Evolutionary conservation across 1,140 invertebrate species (phyloP).

Genomic region (Euwallacea fornicatus): DNA sequence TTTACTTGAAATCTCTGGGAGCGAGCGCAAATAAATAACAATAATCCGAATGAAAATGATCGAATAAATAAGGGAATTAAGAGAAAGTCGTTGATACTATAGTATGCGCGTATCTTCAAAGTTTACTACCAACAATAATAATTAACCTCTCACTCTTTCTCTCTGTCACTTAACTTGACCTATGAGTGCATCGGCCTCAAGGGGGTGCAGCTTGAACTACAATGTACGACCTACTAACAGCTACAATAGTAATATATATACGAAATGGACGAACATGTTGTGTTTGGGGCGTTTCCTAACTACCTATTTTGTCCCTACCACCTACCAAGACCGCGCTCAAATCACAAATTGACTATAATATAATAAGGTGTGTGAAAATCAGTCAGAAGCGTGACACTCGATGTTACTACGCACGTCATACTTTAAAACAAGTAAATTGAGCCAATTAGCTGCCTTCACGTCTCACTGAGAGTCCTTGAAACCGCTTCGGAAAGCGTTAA

Average conservation of each 20-base stretch:
- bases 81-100: no score
- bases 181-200: no score
- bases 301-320: constrained; percentile 8
- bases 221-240: no score
- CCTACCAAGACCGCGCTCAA: not conserved
- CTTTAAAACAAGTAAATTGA: not conserved
- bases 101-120: no score
- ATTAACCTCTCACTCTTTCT: no score
- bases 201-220: no score
- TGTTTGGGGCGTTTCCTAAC: not conserved
- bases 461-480: not conserved
- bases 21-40: not conserved
- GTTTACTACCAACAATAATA: no score
- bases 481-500: not conserved
- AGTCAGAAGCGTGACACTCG: not conserved
- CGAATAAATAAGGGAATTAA: no score
- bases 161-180: no score
- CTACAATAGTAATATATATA: no score
- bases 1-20: not conserved
- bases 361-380: constrained; percentile 3
- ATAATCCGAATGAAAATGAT: no score
- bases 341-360: constrained; percentile 3
- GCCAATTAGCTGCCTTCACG: not conserved
- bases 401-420: not conserved
- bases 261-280: constrained; percentile 19